These are phyloP conservation scores for Plagodis dolabraria DNA, from an alignment of 2,888 invertebrate species.

Conservation along the genomic window DNA sequence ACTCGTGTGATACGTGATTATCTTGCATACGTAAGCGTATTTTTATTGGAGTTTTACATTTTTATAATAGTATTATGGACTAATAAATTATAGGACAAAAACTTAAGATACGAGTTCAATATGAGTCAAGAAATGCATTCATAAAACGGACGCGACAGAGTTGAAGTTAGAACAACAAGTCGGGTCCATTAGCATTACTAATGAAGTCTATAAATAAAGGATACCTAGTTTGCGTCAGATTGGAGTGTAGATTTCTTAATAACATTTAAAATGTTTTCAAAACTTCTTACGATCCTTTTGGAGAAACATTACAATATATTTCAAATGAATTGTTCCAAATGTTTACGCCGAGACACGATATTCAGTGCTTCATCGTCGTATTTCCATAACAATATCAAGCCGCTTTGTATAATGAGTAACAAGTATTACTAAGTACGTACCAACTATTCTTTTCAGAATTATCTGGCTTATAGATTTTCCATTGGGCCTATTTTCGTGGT, in stretches of 20 bases:
- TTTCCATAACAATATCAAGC: slow-evolving; percentile 26
- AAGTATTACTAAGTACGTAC: background rate
- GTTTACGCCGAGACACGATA: slow-evolving; percentile 19
- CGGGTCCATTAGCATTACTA: no score
- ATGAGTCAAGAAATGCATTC: background rate
- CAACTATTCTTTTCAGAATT: background rate
- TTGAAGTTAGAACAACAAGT: background rate
- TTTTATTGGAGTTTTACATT: slow-evolving; percentile 19
- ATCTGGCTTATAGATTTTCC: background rate
- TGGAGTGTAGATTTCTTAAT: no score
- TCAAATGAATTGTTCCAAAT: slow-evolving; percentile 17
- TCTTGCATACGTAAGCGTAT: slow-evolving; percentile 13
- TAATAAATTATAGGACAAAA: background rate
- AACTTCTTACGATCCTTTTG: slow-evolving; percentile 9
- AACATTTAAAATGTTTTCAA: slow-evolving; percentile 12
- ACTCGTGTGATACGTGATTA: slow-evolving; percentile 20
- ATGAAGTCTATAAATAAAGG: no score
- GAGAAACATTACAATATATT: slow-evolving; percentile 6
- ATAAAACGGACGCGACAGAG: background rate
- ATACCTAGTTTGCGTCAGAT: background rate
- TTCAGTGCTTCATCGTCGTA: slow-evolving; percentile 14
- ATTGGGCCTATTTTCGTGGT: no score
- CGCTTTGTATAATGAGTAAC: slow-evolving; percentile 14
- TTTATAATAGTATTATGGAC: slow-evolving; percentile 6
- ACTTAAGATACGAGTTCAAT: no score